A percentile compares a stretch with the other conserved stretches of the same genome.
These are phyloP conservation scores for Xiphophorus couchianus DNA, from an alignment of 2,113 vertebrate species.

Conservation along the genomic window DNA sequence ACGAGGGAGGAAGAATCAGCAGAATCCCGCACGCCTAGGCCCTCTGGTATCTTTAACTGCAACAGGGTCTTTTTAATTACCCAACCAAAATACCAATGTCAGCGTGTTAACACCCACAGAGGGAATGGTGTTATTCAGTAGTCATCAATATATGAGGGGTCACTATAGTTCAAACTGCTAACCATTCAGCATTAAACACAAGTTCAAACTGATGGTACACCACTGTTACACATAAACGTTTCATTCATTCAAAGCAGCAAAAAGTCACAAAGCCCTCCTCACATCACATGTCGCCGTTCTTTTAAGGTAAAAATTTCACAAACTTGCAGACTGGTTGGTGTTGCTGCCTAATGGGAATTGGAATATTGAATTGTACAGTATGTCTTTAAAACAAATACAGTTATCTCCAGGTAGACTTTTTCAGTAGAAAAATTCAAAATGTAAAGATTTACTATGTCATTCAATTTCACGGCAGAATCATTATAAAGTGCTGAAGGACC, in stretches of 20 bases:
- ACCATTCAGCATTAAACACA: background rate
- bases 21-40: slow-evolving; percentile 51
- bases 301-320: background rate
- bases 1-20: slow-evolving; percentile 70
- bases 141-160: background rate
- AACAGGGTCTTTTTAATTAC: slow-evolving; percentile 23
- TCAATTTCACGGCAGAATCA: background rate
- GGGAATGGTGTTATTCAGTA: background rate
- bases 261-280: background rate
- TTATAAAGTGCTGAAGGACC: too few relatives aligned
- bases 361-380: background rate
- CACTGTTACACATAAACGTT: background rate
- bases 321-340: background rate
- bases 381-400: background rate
- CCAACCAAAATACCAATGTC: background rate
- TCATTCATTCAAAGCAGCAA: background rate
- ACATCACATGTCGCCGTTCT: background rate
- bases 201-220: background rate
- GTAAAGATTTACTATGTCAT: background rate
- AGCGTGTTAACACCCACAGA: background rate
- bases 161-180: background rate
- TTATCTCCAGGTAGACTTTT: background rate
- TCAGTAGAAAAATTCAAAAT: background rate
- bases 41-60: slow-evolving; percentile 59
- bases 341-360: background rate